Base-by-base conservation (phyloP, 2,113 vertebrate species). In the Nyctereutes procyonoides region DNA sequence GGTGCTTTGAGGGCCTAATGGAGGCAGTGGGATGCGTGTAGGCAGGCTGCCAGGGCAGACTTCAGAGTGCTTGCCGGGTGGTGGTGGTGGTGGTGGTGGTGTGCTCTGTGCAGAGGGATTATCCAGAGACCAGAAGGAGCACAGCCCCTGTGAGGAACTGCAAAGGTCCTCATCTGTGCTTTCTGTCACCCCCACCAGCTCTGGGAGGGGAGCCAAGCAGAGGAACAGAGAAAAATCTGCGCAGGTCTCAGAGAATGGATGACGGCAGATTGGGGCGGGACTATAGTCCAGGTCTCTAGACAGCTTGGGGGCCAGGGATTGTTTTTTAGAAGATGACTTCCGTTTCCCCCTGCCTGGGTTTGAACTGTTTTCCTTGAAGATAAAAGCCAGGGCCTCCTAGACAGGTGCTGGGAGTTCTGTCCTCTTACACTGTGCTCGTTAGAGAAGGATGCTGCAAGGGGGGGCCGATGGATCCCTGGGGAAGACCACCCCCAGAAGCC, bases 1-100 rank as follows among this genome's bases (percentile, higher is more conserved):
- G 10, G 76, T 16, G 63, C 16, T 24, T 30, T 0, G 0, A 65
- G 20, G 51, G 24, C 30, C 24, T 24, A 1, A 20, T 8, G 0
- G 35, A 53, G 13, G 35, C 22, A 5, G 7, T 20, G 60, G 74
- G 17, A 13, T 13, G 63, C 35, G 30, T 62, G 74, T 56, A 30
- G 30, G 48, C 6, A 35, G 60, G 38, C 79, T 1, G 1, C 28
- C 48, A 55, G 76, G 30, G 48, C 32, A 38, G 92, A 28, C 32
- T 3, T 24, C 38, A 35, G 69, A 63, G 43, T 38, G 17, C 7
- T 30, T n/a, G 17, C 32, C 32, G 55, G 55, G 32, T 32, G 7
- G 11, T 14, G 62, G 12, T 32, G 14, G 15, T n/a, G 65, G 8
- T 69, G 12, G 16, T 5, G 9, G 28, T 5, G 80, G 65, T n/a